A percentile compares a stretch with the other conserved stretches of the same genome.
These are phyloP conservation scores for Drosophila truncata DNA, from an alignment of 1,140 invertebrate species.

Conservation along the genomic window DNA sequence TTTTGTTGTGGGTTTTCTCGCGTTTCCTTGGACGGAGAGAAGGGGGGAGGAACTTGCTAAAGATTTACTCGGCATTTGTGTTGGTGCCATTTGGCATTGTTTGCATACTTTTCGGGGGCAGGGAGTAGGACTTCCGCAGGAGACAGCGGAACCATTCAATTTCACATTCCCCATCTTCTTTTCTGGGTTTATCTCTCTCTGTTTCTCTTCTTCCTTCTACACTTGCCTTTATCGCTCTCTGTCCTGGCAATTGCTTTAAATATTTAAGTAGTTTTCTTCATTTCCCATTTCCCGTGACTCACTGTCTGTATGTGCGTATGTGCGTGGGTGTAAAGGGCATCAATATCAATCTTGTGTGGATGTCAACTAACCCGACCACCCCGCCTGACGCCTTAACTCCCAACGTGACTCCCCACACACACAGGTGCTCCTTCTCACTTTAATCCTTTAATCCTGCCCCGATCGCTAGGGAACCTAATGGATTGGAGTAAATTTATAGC, in stretches of 20 bases:
- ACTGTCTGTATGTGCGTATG: background rate
- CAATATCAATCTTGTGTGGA: constrained; percentile 50
- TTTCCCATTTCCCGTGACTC: constrained; percentile 49
- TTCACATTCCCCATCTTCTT: constrained; percentile 7
- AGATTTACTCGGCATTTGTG: constrained; percentile 44
- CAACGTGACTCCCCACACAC: background rate
- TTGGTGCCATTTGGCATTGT: constrained; percentile 49
- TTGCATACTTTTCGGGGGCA: constrained; percentile 39
- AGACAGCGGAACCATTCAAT: constrained; percentile 43
- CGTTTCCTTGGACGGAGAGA: constrained; percentile 8
- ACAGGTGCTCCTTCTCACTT: constrained; percentile 14
- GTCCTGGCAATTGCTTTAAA: constrained; percentile 72
- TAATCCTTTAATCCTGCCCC: background rate
- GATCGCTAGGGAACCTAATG: background rate
- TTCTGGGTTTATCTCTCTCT: background rate
- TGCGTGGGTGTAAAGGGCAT: constrained; percentile 44
- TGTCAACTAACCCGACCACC: constrained; percentile 28
- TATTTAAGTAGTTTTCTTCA: constrained; percentile 72
- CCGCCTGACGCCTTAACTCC: background rate
- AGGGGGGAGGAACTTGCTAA: constrained; percentile 31
- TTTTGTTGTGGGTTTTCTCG: constrained; percentile 19
- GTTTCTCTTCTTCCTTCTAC: background rate
- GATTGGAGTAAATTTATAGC: background rate
- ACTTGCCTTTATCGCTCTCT: constrained; percentile 14
- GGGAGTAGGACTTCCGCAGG: constrained; percentile 9